A percentile compares a stretch with the other conserved stretches of the same genome.
phyloP scores from a whole-genome alignment of 2,797 vertebrate species.

The Anguilla obscura region DNA sequence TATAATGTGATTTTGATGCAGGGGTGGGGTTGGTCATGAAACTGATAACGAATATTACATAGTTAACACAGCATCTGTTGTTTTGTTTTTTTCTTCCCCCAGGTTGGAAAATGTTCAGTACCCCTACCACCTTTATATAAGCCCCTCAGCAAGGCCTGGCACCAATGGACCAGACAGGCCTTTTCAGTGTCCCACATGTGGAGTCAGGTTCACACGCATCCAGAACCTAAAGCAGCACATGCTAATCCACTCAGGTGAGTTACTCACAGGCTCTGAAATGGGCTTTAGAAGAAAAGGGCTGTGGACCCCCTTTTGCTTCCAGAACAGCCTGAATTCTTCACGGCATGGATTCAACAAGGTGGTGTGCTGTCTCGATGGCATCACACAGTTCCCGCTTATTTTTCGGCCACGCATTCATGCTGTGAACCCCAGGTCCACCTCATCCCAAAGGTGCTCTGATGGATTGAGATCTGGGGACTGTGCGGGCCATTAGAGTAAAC shows the following conservation, averaged over 20 bases:
- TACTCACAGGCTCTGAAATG: not conserved
- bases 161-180: constrained; percentile 92
- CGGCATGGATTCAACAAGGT: no score
- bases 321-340: no score
- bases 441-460: no score
- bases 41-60: not conserved
- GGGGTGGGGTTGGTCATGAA: not conserved
- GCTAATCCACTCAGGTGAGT: constrained; percentile 99
- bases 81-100: constrained; percentile 52
- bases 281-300: no score
- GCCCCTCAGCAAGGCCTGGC: constrained; percentile 89
- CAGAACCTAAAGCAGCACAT: constrained; percentile 99
- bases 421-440: no score
- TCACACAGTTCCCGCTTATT: no score
- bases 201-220: constrained; percentile 93
- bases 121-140: constrained; percentile 95
- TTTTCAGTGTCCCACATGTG: constrained; percentile 94
- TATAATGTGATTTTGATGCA: not conserved
- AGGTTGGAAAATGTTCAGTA: constrained; percentile 95
- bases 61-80: not conserved
- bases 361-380: no score
- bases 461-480: no score
- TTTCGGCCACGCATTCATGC: no score
- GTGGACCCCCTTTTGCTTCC: no score
- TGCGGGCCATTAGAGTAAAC: no score